These are phyloP conservation scores for Aphidius gifuensis DNA, from an alignment of 1,140 invertebrate genomes.

Conservation along the genomic window DNA sequence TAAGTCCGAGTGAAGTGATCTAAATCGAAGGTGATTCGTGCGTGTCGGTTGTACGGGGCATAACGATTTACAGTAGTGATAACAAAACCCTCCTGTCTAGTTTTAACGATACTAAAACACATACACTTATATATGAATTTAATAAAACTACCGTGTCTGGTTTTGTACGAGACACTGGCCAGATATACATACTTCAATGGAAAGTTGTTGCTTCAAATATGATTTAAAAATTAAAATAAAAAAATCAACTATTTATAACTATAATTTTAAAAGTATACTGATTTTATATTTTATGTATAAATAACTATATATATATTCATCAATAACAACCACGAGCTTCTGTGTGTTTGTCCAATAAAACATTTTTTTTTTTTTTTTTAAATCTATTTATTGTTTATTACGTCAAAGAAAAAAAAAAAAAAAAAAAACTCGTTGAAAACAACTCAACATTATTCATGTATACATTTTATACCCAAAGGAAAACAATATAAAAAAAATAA, in stretches of 20 bases:
- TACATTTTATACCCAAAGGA: too few relatives aligned
- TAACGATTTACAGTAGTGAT: constrained; percentile 10
- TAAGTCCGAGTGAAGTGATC: constrained; percentile 11
- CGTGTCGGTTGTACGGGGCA: constrained; percentile 11
- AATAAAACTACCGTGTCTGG: constrained; percentile 1
- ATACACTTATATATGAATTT: not conserved
- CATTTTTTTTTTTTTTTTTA: too few relatives aligned
- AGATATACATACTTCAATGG: not conserved
- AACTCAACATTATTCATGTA: too few relatives aligned
- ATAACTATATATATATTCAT: too few relatives aligned
- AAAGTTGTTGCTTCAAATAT: not conserved
- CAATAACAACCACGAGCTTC: too few relatives aligned
- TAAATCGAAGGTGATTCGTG: constrained; percentile 17
- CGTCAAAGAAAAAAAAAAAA: too few relatives aligned
- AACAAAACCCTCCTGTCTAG: constrained; percentile 14
- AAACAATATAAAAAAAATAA: too few relatives aligned
- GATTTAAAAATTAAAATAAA: not conserved
- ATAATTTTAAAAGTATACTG: too few relatives aligned
- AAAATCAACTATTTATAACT: too few relatives aligned
- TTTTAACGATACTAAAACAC: constrained; percentile 2
- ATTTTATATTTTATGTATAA: too few relatives aligned
- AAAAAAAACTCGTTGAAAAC: not conserved
- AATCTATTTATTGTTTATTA: too few relatives aligned
- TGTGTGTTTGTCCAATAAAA: too few relatives aligned
- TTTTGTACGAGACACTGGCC: constrained; percentile 4